Conservation (phyloP, 2,888 invertebrate species). For the Chorisops tibialis region DNA sequence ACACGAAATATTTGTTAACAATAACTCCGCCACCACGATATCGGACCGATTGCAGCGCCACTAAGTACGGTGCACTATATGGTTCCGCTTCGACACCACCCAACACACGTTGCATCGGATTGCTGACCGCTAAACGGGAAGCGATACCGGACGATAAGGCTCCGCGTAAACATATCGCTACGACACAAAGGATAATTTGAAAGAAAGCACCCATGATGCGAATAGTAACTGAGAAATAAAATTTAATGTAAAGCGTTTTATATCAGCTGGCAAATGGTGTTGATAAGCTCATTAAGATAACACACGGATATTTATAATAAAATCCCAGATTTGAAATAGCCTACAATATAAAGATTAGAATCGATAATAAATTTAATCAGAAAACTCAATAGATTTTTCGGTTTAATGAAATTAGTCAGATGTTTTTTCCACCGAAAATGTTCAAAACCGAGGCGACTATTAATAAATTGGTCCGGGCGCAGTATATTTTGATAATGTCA, state of each 20-base stretch:
- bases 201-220: slow-evolving; percentile 1
- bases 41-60: background rate
- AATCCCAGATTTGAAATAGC: slow-evolving; percentile 3
- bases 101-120: background rate
- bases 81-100: slow-evolving; percentile 6
- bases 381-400: too few species aligned
- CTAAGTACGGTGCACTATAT: slow-evolving; percentile 9
- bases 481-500: too few species aligned
- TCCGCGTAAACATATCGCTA: background rate
- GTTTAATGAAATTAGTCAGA: too few species aligned
- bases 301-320: slow-evolving; percentile 19
- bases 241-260: slow-evolving; percentile 1
- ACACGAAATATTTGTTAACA: slow-evolving; percentile 2
- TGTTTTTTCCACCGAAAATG: too few species aligned
- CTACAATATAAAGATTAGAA: background rate
- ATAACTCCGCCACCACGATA: slow-evolving; percentile 11
- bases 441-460: too few species aligned
- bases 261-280: background rate
- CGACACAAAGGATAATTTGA: background rate
- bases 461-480: too few species aligned
- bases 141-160: background rate
- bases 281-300: slow-evolving; percentile 9
- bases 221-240: background rate
- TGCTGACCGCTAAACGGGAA: too few species aligned
- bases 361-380: slow-evolving; percentile 15